Conservation (phyloP, 2,888 invertebrate genomes). For the Neoascia interrupta region DNA sequence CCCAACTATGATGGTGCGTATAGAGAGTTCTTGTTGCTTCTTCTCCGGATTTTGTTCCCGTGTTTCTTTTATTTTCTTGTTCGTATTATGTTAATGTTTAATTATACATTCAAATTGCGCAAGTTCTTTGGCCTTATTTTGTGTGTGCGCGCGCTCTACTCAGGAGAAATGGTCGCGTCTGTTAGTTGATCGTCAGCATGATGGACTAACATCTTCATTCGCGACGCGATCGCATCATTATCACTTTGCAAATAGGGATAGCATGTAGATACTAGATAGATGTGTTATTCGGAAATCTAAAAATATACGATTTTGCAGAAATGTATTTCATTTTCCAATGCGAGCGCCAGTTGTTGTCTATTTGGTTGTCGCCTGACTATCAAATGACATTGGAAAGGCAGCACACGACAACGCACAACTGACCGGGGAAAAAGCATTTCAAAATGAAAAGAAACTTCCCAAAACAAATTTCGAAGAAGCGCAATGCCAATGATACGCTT, state of each 20-base stretch:
- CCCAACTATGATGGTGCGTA: background rate
- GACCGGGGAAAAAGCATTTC: background rate
- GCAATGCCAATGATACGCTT: conserved; percentile 62
- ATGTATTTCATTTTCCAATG: conserved; percentile 14
- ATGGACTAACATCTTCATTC: conserved; percentile 44
- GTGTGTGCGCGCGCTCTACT: background rate
- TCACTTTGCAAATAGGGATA: conserved; percentile 23
- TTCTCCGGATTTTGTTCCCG: conserved; percentile 23
- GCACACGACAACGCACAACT: conserved; percentile 3
- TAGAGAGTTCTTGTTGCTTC: conserved; percentile 14
- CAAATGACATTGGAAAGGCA: conserved; percentile 65
- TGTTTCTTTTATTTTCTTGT: conserved; percentile 17
- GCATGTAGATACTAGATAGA: conserved; percentile 14
- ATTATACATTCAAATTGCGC: conserved; percentile 53
- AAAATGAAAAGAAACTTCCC: conserved; percentile 19
- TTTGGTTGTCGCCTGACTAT: conserved; percentile 53
- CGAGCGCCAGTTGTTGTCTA: background rate
- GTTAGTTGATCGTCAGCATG: conserved; percentile 1
- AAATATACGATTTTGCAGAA: conserved; percentile 52
- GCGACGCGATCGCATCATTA: conserved; percentile 51
- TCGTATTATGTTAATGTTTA: conserved; percentile 36
- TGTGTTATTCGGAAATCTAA: conserved; percentile 44
- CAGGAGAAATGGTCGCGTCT: conserved; percentile 34
- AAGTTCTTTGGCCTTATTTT: conserved; percentile 59
- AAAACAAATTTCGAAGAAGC: conserved; percentile 22